Evolutionary conservation across 2,888 invertebrate genomes (phyloP), one percentile per base, ranked within the genome.

Genomic region (Drepana falcataria): DNA sequence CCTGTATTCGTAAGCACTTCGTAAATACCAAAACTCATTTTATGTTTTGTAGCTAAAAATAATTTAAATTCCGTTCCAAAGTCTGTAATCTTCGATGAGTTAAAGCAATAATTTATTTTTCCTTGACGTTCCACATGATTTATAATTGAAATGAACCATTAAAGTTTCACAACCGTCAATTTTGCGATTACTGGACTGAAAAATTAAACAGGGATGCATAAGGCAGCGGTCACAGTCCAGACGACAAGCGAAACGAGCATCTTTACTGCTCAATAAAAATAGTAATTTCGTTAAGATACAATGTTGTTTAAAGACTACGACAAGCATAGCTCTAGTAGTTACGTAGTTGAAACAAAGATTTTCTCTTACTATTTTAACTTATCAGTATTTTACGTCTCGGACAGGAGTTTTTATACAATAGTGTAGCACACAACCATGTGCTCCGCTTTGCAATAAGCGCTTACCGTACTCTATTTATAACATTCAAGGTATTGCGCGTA

Each of bases 131-230:
- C 3, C 9, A 44, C 9, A 9, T 9, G 2, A 41, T 51, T 21
- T 40, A 34, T 51, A 51, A 51, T 41, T 51, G 34, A 41, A 51
- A 51, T 51, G 2, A 6, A 34, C 34, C 40, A 40, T 51, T 51
- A 53, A 55, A 57, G 53, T 55, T 53, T 54, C 51, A 40, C 35
- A 21, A 34, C 33, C 40, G 35, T 7, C 51, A 51, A 51, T 51
- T 51, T 51, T 21, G 54, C 51, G 54, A 54, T 54, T 51, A 54
- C 54, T 51, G 49, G 51, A 54, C 54, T 54, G 54, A 54, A 51
- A 54, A 54, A 54, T 54, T 54, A 48, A 54, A 54, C 40, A 51
- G 54, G 48, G 48, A 41, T 35, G 7, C 51, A 48, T 35, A 47
- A 51, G 51, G 51, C 3, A 21, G 41, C 40, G 34, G 51, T 9